Evolutionary conservation across 2,113 vertebrate genomes (phyloP).

Genomic region (Recurvirostra avosetta): DNA sequence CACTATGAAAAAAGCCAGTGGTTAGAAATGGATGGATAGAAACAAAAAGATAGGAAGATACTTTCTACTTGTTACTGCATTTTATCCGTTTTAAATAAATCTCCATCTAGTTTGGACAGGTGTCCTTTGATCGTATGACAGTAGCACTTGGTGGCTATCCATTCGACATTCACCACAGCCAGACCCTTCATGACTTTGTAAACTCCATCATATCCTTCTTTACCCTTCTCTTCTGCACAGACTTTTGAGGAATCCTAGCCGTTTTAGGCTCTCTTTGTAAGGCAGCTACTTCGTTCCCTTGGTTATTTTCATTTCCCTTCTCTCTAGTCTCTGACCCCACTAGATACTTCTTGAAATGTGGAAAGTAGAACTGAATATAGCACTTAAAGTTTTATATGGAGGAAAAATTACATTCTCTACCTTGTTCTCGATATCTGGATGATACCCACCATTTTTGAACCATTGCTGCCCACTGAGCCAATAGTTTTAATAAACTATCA

Average conservation of each 20-base stretch:
- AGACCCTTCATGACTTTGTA: fast-evolving
- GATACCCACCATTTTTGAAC: background rate
- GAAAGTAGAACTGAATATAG: background rate
- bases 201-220: background rate
- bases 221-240: background rate
- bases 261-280: background rate
- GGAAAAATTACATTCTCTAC: background rate
- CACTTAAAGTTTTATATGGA: background rate
- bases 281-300: background rate
- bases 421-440: background rate
- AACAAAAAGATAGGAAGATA: background rate
- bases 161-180: background rate
- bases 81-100: background rate
- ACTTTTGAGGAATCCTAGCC: background rate
- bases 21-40: background rate
- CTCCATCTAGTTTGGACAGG: background rate
- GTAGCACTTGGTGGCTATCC: background rate
- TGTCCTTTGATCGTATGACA: background rate
- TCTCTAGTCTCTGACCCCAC: background rate
- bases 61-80: background rate
- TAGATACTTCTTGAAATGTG: background rate
- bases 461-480: background rate
- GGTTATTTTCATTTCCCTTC: background rate
- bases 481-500: background rate
- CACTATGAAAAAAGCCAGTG: background rate